Base-by-base conservation (phyloP, 2,797 vertebrate genomes). In the Phoxinus dragarum region DNA sequence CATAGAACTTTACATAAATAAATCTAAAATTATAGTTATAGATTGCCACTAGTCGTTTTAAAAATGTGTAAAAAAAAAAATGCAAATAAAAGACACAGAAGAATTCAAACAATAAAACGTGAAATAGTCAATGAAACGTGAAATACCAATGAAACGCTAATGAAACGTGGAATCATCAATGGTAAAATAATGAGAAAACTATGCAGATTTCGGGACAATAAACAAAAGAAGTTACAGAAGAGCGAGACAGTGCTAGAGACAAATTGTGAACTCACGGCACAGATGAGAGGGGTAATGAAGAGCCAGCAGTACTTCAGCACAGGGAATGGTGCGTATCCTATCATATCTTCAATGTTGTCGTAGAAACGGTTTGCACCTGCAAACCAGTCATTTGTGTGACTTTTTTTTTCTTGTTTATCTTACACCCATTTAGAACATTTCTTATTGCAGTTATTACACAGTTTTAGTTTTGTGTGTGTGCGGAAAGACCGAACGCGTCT, bases 341-440 rank as follows among this genome's bases (percentile, higher is more conserved):
- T 94, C 96, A 96, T 96, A 90, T 96, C 95, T 81, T 94, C 87
- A 3, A 96, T 95, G 93, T 96, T 96, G 92, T 95, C 92, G 88
- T 91, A 92, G 93, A 96, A 96, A 91, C 95, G 95, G 86, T 96
- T 93, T 0, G 91, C 96, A 67, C 96, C 96, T 96, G 90, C 44
- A 92, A 69, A 54, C 31, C 64, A 78, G n/a, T 17, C 40, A 74
- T 74, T 82, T 38, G 14, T 49, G 90, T 86, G 81, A 36, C 27
- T 52, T 38, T 27, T 59, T 74, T 71, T 36, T 67, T 36, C 23
- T 23, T 67, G 68, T 36, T 77, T 78, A 14, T 17, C 5, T 68
- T 44, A 42, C 21, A 68, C 42, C 17, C 27, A 56, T 34, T 82
- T 80, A 61, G 6, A 4, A 40, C 31, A 71, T 64, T 31, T 69